Evolutionary conservation across 2,888 invertebrate species (phyloP), one percentile per base, ranked within the genome.

Genomic region (Tupiocoris notatus): DNA sequence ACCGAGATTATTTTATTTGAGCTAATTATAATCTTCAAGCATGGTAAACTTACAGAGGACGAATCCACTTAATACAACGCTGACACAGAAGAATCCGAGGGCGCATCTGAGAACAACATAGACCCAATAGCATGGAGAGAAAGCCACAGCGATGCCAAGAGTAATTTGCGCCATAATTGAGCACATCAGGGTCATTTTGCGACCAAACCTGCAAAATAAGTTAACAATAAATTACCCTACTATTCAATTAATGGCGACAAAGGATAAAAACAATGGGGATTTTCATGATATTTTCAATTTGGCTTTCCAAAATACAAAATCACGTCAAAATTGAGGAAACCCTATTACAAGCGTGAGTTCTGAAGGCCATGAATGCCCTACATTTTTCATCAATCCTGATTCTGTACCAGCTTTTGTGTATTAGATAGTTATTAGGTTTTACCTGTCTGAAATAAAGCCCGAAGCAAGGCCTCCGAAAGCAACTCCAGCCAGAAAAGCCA

Each of bases 11-110:
- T n/a, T n/a, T n/a, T n/a, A n/a, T n/a, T n/a, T n/a, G n/a, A n/a
- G n/a, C n/a, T n/a, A n/a, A n/a, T n/a, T n/a, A n/a, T n/a, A n/a
- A n/a, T n/a, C n/a, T n/a, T n/a, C n/a, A n/a, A n/a, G n/a, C n/a
- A n/a, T n/a, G n/a, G n/a, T n/a, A 22, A 65, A 82, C 84, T 82
- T 80, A 85, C 85, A 84, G 54, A 93, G 85, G 3, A 93, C 92
- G 81, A 93, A 91, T 23, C 91, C 92, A 57, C 92, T 90, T 83
- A 92, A 92, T 22, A 93, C 93, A 65, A 93, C 90, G 18, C 92
- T 92, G n/a, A 92, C 92, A 0, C 91, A 92, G 16, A 91, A 90
- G 80, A 91, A 88, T 0, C 93, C 93, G 83, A 92, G 87, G 1
- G 91, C 82, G 1, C 91, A 88, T 62, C 93, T 86, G 61, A 93